Evolutionary conservation across 2,888 invertebrate genomes (phyloP).

Genomic region (Stenodema calcarata): DNA sequence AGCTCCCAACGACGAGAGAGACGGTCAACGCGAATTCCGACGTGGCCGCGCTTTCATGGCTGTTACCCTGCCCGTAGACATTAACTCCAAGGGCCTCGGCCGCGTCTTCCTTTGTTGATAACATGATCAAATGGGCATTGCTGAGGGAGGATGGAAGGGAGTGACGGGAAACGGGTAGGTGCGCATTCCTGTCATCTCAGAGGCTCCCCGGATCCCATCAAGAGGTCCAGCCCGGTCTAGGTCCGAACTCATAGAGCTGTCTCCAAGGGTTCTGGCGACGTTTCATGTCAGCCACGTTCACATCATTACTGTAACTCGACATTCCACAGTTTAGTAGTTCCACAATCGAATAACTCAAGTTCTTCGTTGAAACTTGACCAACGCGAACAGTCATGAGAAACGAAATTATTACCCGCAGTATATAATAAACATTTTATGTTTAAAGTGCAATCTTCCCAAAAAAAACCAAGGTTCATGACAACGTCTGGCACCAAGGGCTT

Average conservation of each 20-base stretch:
- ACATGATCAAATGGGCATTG: neutral
- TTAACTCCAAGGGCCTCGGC: neutral
- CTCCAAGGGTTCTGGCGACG: neutral
- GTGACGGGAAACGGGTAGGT: neutral
- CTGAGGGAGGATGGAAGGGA: neutral
- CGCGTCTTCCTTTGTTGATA: neutral
- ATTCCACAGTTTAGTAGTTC: neutral
- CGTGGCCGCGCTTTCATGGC: neutral
- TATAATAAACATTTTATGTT: too few relatives aligned
- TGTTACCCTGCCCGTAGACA: neutral
- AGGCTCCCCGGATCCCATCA: neutral
- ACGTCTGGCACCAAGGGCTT: too few relatives aligned
- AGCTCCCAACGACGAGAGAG: neutral
- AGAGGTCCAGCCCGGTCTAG: neutral
- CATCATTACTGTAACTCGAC: neutral
- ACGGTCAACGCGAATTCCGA: neutral
- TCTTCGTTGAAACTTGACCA: too few relatives aligned
- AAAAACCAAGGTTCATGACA: too few relatives aligned
- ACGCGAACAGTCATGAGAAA: too few relatives aligned
- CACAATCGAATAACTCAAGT: neutral
- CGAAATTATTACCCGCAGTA: too few relatives aligned
- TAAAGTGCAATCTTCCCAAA: too few relatives aligned
- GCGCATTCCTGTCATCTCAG: neutral
- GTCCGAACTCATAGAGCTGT: neutral
- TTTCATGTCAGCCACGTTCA: neutral